phyloP scores from a whole-genome alignment of 2,888 invertebrate species.

The Ectobius pallidus region DNA sequence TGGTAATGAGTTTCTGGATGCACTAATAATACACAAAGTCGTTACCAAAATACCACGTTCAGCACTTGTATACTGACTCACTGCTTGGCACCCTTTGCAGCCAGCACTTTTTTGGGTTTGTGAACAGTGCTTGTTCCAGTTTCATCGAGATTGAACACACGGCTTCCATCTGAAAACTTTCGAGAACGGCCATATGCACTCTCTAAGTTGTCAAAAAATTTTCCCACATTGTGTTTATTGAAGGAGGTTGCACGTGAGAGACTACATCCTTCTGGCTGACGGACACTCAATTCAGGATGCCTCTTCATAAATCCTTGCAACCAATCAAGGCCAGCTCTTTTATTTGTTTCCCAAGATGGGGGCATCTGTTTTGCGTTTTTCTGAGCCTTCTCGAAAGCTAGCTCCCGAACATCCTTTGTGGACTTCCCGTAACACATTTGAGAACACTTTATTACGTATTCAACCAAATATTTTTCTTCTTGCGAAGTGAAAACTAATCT shows the following conservation, averaged over 20 bases:
- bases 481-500: neutral
- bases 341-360: neutral
- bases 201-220: too few relatives aligned
- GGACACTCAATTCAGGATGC: neutral
- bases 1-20: conserved; percentile 48
- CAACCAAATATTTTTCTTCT: neutral
- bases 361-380: neutral
- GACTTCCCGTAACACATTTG: neutral
- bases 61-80: conserved; percentile 49
- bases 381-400: neutral
- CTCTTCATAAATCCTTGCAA: neutral
- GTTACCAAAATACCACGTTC: conserved; percentile 51
- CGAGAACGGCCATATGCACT: neutral
- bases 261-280: neutral
- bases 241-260: neutral
- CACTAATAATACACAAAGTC: conserved; percentile 48
- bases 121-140: conserved; percentile 45
- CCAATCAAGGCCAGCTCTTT: neutral
- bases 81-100: conserved; percentile 46
- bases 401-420: neutral
- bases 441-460: neutral
- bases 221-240: neutral
- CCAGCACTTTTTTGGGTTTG: conserved; percentile 45
- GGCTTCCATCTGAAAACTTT: neutral
- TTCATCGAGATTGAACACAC: conserved; percentile 35